phyloP scores from a whole-genome alignment of 1,140 invertebrate genomes.

The Apis dorsata region DNA sequence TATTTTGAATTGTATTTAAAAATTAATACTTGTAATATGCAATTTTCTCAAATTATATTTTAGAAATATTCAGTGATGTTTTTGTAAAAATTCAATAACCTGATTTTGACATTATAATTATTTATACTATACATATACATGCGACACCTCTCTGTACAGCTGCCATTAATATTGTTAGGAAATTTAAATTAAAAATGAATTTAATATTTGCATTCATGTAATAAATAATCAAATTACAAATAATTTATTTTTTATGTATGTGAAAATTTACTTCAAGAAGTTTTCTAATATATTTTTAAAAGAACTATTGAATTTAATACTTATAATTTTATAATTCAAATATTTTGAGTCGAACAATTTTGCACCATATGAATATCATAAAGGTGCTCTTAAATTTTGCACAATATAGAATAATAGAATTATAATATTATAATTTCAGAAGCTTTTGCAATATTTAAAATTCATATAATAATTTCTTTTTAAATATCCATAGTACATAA shows the following conservation, averaged over 20 bases:
- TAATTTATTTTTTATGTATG: constrained; percentile 18
- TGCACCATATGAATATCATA: constrained; percentile 10
- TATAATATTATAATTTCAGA: constrained; percentile 34
- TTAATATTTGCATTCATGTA: constrained; percentile 43
- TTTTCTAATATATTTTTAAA: constrained; percentile 22
- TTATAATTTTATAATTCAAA: constrained; percentile 44
- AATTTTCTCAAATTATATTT: constrained; percentile 14
- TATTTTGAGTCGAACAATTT: constrained; percentile 20
- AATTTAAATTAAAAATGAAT: constrained; percentile 37
- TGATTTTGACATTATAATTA: constrained; percentile 15
- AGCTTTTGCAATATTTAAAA: constrained; percentile 24
- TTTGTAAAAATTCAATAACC: constrained; percentile 10
- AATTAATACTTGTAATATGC: constrained; percentile 9
- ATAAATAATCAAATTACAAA: constrained; percentile 30
- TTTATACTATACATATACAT: constrained; percentile 31
- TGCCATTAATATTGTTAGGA: constrained; percentile 48
- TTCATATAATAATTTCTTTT: constrained; percentile 14
- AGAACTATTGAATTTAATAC: background rate
- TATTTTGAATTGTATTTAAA: constrained; percentile 6
- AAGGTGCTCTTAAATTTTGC: constrained; percentile 43
- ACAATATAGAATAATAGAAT: constrained; percentile 21
- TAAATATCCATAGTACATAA: constrained; percentile 25
- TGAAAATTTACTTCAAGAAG: constrained; percentile 11
- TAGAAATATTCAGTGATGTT: constrained; percentile 22
- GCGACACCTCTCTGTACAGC: constrained; percentile 48